Percentiles rank a stretch among this genome's conserved stretches.
phyloP scores from a whole-genome alignment of 2,888 invertebrate species.

The Brachypalpus laphriformis region DNA sequence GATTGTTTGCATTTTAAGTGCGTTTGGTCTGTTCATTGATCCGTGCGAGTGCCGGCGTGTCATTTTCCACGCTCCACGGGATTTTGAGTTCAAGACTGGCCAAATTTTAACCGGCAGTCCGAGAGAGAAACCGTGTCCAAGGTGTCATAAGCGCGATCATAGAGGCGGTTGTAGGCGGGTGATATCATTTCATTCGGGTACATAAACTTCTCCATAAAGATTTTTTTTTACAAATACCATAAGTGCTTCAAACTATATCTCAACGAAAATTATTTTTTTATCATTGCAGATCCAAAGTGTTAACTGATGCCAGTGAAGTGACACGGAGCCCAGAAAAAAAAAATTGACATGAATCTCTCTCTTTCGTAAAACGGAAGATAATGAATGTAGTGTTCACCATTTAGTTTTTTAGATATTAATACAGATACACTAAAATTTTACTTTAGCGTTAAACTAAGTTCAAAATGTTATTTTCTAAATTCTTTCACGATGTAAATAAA shows the following conservation, averaged over 20 bases:
- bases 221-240: too few relatives aligned
- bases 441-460: not conserved
- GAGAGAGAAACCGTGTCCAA: slow-evolving; percentile 78
- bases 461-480: slow-evolving; percentile 22
- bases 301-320: slow-evolving; percentile 18
- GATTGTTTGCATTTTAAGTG: slow-evolving; percentile 55
- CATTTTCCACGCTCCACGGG: slow-evolving; percentile 78
- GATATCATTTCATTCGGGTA: slow-evolving; percentile 78
- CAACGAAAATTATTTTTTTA: not conserved
- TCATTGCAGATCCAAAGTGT: slow-evolving; percentile 37
- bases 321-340: not conserved
- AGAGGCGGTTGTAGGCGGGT: slow-evolving; percentile 80
- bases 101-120: slow-evolving; percentile 78
- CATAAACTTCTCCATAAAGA: not conserved
- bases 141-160: slow-evolving; percentile 80
- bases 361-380: slow-evolving; percentile 6
- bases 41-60: slow-evolving; percentile 77
- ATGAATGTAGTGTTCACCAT: not conserved
- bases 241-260: not conserved
- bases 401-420: not conserved
- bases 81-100: slow-evolving; percentile 75
- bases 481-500: slow-evolving; percentile 41
- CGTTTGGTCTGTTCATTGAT: slow-evolving; percentile 47
- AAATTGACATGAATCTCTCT: slow-evolving; percentile 62
- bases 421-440: not conserved